Conservation (phyloP, 2,113 vertebrate genomes). For the Isichthys henryi region DNA sequence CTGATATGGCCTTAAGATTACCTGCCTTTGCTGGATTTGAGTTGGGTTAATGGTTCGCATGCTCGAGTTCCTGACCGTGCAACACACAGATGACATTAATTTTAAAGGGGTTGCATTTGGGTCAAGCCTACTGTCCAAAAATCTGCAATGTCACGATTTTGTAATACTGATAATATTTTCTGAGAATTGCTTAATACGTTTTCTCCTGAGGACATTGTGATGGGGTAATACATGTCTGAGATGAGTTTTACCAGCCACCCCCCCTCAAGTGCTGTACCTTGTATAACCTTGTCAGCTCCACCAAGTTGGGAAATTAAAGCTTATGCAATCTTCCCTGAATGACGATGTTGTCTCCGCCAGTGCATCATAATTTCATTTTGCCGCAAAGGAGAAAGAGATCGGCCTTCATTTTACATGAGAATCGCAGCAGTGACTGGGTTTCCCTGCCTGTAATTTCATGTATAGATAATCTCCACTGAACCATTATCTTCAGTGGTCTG, state of each 20-base stretch:
- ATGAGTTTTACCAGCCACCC: neutral
- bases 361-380: neutral
- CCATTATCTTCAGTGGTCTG: neutral
- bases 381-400: neutral
- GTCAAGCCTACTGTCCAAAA: neutral
- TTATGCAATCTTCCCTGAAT: neutral
- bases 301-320: neutral
- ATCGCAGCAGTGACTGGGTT: neutral
- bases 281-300: neutral
- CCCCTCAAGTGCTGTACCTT: neutral
- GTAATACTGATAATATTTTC: neutral
- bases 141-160: neutral
- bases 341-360: neutral
- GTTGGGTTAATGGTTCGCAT: neutral
- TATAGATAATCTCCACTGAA: neutral
- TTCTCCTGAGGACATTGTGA: neutral
- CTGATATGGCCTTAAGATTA: neutral
- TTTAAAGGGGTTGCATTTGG: neutral
- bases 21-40: neutral
- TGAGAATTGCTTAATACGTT: neutral
- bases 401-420: neutral
- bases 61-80: neutral
- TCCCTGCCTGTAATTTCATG: neutral
- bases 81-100: neutral
- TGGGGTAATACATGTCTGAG: neutral